These are phyloP conservation scores for Eulithis prunata DNA, from an alignment of 2,888 invertebrate species.

Conservation along the genomic window DNA sequence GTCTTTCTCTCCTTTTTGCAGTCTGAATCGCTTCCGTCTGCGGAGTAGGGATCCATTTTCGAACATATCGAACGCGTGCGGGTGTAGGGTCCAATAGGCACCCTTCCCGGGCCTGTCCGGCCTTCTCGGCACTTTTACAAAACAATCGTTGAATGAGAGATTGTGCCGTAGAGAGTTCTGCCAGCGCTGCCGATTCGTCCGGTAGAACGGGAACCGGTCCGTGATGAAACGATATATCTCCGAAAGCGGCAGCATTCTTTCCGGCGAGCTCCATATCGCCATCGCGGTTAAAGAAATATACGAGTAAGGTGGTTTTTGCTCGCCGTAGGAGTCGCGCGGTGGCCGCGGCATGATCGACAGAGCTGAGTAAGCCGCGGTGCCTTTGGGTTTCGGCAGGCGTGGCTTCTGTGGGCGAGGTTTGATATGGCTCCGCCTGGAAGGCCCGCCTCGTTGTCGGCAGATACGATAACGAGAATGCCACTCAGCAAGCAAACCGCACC, in stretches of 20 bases:
- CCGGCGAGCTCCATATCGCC: constrained; percentile 99
- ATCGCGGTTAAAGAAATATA: constrained; percentile 81
- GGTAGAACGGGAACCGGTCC: constrained; percentile 94
- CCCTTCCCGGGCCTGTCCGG: constrained; percentile 93
- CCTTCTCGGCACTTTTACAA: constrained; percentile 93
- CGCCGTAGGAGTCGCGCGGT: constrained; percentile 90
- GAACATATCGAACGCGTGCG: constrained; percentile 93
- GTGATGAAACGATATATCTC: constrained; percentile 91
- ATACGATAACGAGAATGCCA: constrained; percentile 80
- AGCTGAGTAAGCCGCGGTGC: constrained; percentile 87
- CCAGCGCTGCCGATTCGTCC: constrained; percentile 94
- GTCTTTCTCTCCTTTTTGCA: constrained; percentile 62
- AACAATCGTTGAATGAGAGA: constrained; percentile 98
- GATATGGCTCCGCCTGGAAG: constrained; percentile 43
- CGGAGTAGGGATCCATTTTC: constrained; percentile 95
- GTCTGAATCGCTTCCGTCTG: constrained; percentile 92
- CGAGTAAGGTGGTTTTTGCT: constrained; percentile 88
- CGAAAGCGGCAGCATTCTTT: constrained; percentile 94
- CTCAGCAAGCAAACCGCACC: constrained; percentile 60
- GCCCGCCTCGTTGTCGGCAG: constrained; percentile 50
- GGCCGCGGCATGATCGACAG: constrained; percentile 94
- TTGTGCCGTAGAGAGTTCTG: constrained; percentile 95
- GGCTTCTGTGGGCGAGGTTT: constrained; percentile 45
- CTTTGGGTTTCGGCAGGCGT: constrained; percentile 66
- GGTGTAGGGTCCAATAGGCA: constrained; percentile 93